Evolutionary conservation across 2,888 invertebrate species (phyloP), one percentile per base, ranked within the genome.

Genomic region (Osmoderma eremita): DNA sequence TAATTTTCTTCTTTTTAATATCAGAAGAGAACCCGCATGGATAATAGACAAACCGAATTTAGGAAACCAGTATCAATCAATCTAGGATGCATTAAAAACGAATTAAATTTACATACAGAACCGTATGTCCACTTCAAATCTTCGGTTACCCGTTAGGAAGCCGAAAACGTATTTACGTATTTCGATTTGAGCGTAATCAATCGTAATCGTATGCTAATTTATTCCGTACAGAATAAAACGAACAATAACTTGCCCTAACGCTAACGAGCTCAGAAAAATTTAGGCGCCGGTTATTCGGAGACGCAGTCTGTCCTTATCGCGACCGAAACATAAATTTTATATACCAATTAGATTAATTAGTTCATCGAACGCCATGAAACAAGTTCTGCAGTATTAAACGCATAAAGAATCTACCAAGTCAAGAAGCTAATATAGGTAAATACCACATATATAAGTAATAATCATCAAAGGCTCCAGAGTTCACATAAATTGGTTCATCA

Each of bases 201-300:
- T 53, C 38, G 36, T 41, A 64, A 64, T 53, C 24, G n/a, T 64
- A 64, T 64, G 64, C 41, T 53, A 64, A 64, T 64, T 49, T 64
- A 65, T 65, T 58, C 56, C 17, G 42, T 56, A 36, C 20, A 12
- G 24, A 56, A 58, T 65, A 49, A 58, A 58, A 65, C 30, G 58
- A 65, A 49, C 56, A 65, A 41, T 65, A 48, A 38, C 20, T 15
- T 12, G 12, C 15, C 13, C n/a, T 36, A 48, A 56, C 49, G 42
- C 39, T 65, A 58, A 58, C 49, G 58, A 65, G 24, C 56, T 30
- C 30, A 49, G 38, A 49, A 58, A 65, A 58, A 56, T 49, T 65
- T 65, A 58, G 41, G 58, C 65, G 65, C 56, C 65, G 39, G 36
- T 36, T 49, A 65, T 58, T 50, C 30, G 54, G 49, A 61, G 36